phyloP scores from a whole-genome alignment of 2,113 vertebrate genomes.

The Neogale vison region DNA sequence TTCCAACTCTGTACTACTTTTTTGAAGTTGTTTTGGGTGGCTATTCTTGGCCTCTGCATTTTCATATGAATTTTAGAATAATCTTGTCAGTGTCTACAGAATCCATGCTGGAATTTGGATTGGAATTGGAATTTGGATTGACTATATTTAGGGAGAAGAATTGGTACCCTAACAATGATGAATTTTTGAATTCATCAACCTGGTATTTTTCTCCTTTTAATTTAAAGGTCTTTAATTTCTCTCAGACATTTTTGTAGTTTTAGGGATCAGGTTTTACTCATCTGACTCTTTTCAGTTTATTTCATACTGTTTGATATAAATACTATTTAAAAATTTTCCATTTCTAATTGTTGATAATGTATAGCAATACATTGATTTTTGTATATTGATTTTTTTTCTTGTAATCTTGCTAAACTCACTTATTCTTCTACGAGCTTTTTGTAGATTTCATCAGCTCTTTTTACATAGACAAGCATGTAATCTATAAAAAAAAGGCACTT shows the following conservation, averaged over 20 bases:
- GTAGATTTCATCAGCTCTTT: not conserved
- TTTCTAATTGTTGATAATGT: not conserved
- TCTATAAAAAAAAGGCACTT: not conserved
- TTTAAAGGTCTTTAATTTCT: not conserved
- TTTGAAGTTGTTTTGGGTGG: not conserved
- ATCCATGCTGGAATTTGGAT: not conserved
- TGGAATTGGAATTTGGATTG: not conserved
- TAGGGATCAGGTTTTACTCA: not conserved
- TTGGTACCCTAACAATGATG: not conserved
- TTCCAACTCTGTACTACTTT: not conserved
- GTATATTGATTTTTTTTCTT: not conserved
- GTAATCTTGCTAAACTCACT: not conserved
- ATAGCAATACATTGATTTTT: not conserved
- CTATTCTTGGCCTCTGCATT: not conserved
- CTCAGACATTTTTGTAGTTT: not conserved
- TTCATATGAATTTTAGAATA: not conserved
- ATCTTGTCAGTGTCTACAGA: not conserved
- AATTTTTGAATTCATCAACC: not conserved
- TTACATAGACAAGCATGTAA: not conserved
- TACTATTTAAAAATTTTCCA: not conserved
- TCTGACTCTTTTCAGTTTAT: not conserved
- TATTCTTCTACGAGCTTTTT: not conserved
- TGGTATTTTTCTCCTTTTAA: not conserved
- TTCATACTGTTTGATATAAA: not conserved
- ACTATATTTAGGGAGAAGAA: not conserved